phyloP scores from a whole-genome alignment of 1,140 invertebrate genomes.

The Panagrolaimus sp. region DNA sequence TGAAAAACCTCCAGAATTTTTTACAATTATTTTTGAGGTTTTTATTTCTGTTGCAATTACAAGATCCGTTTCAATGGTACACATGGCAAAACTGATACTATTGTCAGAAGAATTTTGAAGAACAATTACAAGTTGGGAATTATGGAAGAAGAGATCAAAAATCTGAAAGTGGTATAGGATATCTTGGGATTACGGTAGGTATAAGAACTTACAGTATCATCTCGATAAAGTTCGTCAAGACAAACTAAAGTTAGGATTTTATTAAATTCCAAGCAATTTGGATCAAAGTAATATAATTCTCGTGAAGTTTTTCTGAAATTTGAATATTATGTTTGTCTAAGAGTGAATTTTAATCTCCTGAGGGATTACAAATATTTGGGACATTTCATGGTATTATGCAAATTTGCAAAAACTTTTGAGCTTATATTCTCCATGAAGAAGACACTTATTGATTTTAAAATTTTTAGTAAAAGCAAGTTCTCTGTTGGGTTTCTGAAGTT shows the following conservation, averaged over 20 bases:
- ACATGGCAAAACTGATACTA: background rate
- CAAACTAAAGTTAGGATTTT: background rate
- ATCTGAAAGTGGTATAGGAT: background rate
- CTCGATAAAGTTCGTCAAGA: background rate
- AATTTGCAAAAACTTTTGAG: too few relatives aligned
- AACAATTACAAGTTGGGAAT: constrained; percentile 1
- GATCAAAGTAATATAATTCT: constrained; percentile 1
- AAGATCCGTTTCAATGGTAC: background rate
- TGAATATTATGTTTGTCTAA: too few relatives aligned
- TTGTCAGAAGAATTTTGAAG: background rate
- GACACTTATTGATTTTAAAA: too few relatives aligned
- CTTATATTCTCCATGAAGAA: too few relatives aligned
- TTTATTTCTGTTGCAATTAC: background rate
- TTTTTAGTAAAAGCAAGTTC: too few relatives aligned
- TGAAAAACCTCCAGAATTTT: background rate
- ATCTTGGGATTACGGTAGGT: background rate
- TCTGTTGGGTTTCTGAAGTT: too few relatives aligned
- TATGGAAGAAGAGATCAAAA: background rate
- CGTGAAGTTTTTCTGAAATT: background rate
- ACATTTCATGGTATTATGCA: too few relatives aligned
- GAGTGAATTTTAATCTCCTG: too few relatives aligned
- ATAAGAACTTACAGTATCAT: background rate
- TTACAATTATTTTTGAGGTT: background rate
- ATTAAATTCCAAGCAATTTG: background rate
- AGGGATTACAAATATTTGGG: too few relatives aligned